Evolutionary conservation across 1,140 invertebrate genomes (phyloP), one percentile per base, ranked within the genome.

Genomic region (Danaus plexippus): DNA sequence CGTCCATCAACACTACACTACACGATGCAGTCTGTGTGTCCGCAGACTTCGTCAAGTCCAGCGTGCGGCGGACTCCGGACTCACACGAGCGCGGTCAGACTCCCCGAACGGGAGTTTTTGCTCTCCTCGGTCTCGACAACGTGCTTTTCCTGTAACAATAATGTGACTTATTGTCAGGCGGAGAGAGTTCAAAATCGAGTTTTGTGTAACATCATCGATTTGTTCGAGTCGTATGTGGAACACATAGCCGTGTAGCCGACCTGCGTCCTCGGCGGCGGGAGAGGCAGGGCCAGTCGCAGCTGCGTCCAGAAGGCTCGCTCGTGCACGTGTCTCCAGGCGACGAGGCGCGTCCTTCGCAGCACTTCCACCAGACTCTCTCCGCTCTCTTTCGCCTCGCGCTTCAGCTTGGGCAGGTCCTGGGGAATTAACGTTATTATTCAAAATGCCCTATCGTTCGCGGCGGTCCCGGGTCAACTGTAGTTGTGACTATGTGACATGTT

Each of bases 231-330:
- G 3, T n/a, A n/a, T n/a, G n/a, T n/a, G n/a, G n/a, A 15, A 15
- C 15, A 32, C 22, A 32, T 32, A 32, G 22, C 7, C 7, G 15
- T 15, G 3, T 15, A 15, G 15, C 15, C 3, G 15, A 32, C 22
- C 22, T 32, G 15, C 32, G 52, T 4, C 44, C 43, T 57, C n/a
- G 62, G 57, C 52, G 73, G 74, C 54, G 80, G 83, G 53, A 84
- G 67, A 47, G 85, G 84, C 61, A 87, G 70, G 47, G 78, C 76
- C 43, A 85, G 75, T 40, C 81, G 80, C 62, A 87, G 76, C 64
- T 73, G 72, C 40, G 80, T 77, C 82, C 82, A 87, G 73, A 87
- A 86, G 63, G 75, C 77, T 63, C 82, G 79, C 72, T 87, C 84
- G 70, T 82, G 79, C 71, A 83, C 66, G 69, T 84, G 76, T 1